phyloP scores from a whole-genome alignment of 2,113 vertebrate genomes.

The Melanerpes formicivorus region DNA sequence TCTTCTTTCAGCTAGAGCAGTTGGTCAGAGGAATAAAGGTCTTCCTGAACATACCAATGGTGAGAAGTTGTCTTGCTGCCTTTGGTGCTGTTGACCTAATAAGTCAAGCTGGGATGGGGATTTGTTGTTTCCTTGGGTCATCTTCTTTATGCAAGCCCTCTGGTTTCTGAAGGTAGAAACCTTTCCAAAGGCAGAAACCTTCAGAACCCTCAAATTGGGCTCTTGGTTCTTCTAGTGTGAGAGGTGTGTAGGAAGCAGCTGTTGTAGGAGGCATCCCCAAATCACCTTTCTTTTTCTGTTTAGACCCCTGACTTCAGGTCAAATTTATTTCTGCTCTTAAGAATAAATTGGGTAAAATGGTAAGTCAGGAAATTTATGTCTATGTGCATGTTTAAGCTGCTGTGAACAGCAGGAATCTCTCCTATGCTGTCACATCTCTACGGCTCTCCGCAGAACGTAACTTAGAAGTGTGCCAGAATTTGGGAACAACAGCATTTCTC shows the following conservation, averaged over 20 bases:
- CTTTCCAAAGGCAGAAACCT: not conserved
- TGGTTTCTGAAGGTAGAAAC: not conserved
- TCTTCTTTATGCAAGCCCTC: not conserved
- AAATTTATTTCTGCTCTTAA: not conserved
- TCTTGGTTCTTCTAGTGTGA: not conserved
- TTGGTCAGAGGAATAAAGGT: not conserved
- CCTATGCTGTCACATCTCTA: not conserved
- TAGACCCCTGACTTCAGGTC: not conserved
- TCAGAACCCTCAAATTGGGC: not conserved
- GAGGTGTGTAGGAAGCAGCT: not conserved
- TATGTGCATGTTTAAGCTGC: not conserved
- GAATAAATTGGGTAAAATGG: not conserved
- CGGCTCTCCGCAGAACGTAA: not conserved
- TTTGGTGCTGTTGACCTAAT: not conserved
- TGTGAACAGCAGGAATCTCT: not conserved
- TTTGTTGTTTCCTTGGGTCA: not conserved
- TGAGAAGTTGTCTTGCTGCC: not conserved
- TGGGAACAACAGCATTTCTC: not conserved
- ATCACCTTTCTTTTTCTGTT: not conserved
- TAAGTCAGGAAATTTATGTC: not conserved
- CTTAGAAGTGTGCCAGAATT: conserved; percentile 5
- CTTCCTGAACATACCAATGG: not conserved
- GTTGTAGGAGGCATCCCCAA: not conserved
- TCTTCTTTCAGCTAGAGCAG: not conserved
- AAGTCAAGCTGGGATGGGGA: not conserved